Conservation (phyloP, 2,888 invertebrate genomes). For the Frankliniella fusca region DNA sequence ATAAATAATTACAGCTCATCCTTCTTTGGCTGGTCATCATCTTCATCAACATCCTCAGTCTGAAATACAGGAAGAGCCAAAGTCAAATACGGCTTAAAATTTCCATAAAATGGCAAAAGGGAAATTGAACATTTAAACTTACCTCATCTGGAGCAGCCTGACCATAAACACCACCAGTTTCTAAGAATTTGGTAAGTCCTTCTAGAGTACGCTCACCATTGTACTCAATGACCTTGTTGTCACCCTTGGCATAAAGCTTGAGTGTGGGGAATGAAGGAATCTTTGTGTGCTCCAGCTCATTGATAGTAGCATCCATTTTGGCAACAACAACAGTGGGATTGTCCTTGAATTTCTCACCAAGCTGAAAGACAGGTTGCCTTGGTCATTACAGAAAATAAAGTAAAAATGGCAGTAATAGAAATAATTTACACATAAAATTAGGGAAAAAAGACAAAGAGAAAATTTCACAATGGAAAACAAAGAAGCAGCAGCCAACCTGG, state of each 20-base stretch:
- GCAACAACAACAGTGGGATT: conserved; percentile 81
- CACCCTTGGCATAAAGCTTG: conserved; percentile 88
- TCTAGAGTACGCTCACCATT: conserved; percentile 93
- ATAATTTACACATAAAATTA: not conserved
- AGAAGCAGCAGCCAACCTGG: conserved; percentile 44
- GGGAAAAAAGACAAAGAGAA: not conserved
- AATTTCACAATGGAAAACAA: not conserved
- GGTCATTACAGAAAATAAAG: conserved; percentile 30
- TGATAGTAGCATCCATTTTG: conserved; percentile 97
- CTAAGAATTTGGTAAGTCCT: conserved; percentile 88
- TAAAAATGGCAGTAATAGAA: conserved; percentile 28
- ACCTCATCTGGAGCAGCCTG: conserved; percentile 58
- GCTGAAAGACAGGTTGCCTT: conserved; percentile 51
- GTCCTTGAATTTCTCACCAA: conserved; percentile 89
- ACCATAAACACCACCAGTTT: conserved; percentile 79
- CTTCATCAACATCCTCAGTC: conserved; percentile 64
- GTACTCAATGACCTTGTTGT: conserved; percentile 89
- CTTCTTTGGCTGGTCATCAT: conserved; percentile 67
- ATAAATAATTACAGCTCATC: conserved; percentile 66
- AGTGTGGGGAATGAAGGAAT: conserved; percentile 92
- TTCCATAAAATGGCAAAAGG: conserved; percentile 30
- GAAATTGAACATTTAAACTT: conserved; percentile 32
- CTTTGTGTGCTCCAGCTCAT: conserved; percentile 95
- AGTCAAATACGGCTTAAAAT: conserved; percentile 28
- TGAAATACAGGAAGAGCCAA: conserved; percentile 41